Evolutionary conservation across 1,140 invertebrate species (phyloP).

Genomic region (Coelopa frigida): DNA sequence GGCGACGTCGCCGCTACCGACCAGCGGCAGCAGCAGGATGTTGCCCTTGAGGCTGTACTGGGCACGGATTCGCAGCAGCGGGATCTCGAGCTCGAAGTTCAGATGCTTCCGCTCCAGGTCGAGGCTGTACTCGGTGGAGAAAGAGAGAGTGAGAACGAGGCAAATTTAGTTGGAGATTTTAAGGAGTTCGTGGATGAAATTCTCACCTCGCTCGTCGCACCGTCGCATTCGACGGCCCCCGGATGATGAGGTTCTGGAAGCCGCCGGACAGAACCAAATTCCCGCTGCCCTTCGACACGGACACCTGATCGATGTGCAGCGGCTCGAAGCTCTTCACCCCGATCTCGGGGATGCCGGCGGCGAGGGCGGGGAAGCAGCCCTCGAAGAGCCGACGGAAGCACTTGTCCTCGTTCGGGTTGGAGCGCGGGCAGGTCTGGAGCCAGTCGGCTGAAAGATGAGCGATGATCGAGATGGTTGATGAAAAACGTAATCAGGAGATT

Average conservation of each 20-base stretch:
- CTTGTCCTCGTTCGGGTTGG: slow-evolving; percentile 40
- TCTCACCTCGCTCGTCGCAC: slow-evolving; percentile 32
- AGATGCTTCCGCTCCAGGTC: slow-evolving; percentile 45
- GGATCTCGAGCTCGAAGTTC: slow-evolving; percentile 49
- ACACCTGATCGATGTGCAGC: slow-evolving; percentile 45
- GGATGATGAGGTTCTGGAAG: slow-evolving; percentile 46
- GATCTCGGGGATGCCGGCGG: slow-evolving; percentile 47
- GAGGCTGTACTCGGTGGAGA: slow-evolving; percentile 30
- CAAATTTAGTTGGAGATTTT: neutral
- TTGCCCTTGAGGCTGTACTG: slow-evolving; percentile 54
- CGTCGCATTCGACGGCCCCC: slow-evolving; percentile 47
- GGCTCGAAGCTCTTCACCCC: slow-evolving; percentile 47
- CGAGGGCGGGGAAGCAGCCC: slow-evolving; percentile 36
- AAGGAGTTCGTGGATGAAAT: neutral
- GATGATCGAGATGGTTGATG: neutral
- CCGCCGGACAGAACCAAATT: slow-evolving; percentile 45
- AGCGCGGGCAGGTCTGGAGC: slow-evolving; percentile 35
- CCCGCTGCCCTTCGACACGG: slow-evolving; percentile 46
- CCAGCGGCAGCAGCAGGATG: slow-evolving; percentile 50
- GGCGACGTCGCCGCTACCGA: slow-evolving; percentile 49
- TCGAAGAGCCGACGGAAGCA: slow-evolving; percentile 39
- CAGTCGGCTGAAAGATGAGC: slow-evolving; percentile 34
- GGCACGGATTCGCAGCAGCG: slow-evolving; percentile 48
- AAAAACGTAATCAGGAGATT: neutral
- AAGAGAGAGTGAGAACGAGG: neutral